Evolutionary conservation across 2,888 invertebrate species (phyloP), one percentile per base, ranked within the genome.

Genomic region (Yponomeuta plumbellus): DNA sequence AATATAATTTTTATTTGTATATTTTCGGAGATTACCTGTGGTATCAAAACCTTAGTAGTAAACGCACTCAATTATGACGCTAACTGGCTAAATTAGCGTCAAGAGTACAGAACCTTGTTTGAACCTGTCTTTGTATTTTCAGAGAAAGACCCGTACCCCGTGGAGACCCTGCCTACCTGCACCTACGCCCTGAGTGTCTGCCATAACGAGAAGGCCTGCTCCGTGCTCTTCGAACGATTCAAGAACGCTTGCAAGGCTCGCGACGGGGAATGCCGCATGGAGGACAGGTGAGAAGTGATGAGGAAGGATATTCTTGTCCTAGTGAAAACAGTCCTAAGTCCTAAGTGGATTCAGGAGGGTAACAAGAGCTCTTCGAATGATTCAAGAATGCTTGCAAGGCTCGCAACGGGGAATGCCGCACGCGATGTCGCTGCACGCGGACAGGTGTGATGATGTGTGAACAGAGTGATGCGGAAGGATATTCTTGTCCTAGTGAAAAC

Each of bases 71-170:
- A n/a, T 34, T 8, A 34, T 34, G 8, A 34, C 34, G 34, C 34
- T 8, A 34, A 8, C 8, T 34, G 34, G 34, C 10, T 10, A 34
- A 34, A 26, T 26, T 26, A 10, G 34, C 34, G 34, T 34, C 34
- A 5, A 26, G 26, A 26, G 26, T 26, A 26, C 26, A 26, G 26
- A 5, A 26, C 4, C 34, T 17, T 52, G 17, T 13, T 8, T 17
- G 13, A 39, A 52, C 44, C 1, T 4, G n/a, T 22, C 59, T 59
- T 2, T 59, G 13, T 59, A 23, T 23, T 68, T 73, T 92, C 93
- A 96, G 97, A 97, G 80, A 96, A 96, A 92, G 97, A 97, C 92
- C 96, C 96, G 68, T 96, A 96, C 88, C 96, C 96, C 57, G 95
- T 97, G 75, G 97, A 97, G 85, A 96, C 97, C 68, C 92, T 97